A percentile compares a stretch with the other conserved stretches of the same genome.
Evolutionary conservation across 2,888 invertebrate species (phyloP).

Genomic region (Pseudococcus longispinus): DNA sequence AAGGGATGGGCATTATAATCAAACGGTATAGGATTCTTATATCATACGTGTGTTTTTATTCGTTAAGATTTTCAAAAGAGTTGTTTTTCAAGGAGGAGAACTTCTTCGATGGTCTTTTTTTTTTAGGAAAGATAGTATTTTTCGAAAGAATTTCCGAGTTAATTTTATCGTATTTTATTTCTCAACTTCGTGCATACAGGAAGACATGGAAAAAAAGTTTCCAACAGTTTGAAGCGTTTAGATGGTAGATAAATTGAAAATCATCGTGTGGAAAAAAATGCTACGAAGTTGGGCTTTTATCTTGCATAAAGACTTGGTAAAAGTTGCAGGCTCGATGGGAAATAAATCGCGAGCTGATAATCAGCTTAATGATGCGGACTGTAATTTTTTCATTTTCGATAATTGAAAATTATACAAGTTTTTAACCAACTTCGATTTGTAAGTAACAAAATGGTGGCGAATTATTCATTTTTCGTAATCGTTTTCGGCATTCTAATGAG

Average conservation of each 20-base stretch:
- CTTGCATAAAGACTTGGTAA: not conserved
- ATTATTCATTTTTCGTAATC: too few species aligned
- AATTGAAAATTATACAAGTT: too few species aligned
- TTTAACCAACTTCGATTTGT: too few species aligned
- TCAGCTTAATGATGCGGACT: not conserved
- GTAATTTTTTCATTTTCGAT: not conserved
- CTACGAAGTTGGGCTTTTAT: not conserved
- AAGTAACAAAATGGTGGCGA: too few species aligned
- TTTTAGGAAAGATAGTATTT: not conserved
- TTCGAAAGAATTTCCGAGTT: not conserved
- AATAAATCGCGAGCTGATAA: not conserved
- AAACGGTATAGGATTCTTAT: not conserved
- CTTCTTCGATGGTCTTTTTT: not conserved
- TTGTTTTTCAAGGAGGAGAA: not conserved
- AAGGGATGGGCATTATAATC: conserved; percentile 31
- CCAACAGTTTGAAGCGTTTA: not conserved
- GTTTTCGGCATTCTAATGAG: too few species aligned
- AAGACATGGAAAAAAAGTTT: not conserved
- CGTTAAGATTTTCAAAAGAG: not conserved
- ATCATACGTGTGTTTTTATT: conserved; percentile 3
- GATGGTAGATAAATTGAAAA: not conserved
- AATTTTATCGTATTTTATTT: not conserved
- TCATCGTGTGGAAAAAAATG: not conserved
- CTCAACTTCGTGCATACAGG: not conserved
- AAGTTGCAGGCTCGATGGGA: not conserved